A percentile compares a stretch with the other conserved stretches of the same genome.
These are phyloP conservation scores for Alectura lathami DNA, from an alignment of 2,113 vertebrate genomes.

Conservation along the genomic window DNA sequence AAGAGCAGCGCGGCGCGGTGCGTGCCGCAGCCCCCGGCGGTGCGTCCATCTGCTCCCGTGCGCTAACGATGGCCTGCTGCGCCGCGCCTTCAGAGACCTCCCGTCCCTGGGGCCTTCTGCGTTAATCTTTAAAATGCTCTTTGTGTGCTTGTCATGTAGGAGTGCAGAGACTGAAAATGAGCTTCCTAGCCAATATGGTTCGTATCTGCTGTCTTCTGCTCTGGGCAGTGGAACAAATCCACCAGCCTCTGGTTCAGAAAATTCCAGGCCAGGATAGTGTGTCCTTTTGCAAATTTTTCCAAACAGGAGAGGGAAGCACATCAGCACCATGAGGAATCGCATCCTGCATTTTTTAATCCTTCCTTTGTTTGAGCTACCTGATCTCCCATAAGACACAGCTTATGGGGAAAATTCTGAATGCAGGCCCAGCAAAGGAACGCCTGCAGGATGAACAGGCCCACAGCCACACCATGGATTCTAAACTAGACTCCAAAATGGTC, in stretches of 20 bases:
- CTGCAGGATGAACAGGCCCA: neutral
- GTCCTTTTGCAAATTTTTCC: neutral
- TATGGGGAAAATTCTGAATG: neutral
- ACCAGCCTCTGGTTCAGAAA: neutral
- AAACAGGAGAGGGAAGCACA: neutral
- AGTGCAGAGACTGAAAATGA: slow-evolving; percentile 11
- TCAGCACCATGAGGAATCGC: neutral
- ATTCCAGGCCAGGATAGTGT: neutral
- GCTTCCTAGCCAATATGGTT: neutral
- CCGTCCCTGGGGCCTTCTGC: neutral
- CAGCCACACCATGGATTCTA: too few species aligned
- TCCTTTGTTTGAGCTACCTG: neutral
- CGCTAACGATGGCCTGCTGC: neutral
- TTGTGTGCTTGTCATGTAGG: neutral
- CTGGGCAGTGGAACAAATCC: neutral
- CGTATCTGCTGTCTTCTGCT: neutral
- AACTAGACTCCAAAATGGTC: neutral
- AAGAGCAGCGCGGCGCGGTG: neutral
- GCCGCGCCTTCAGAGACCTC: neutral
- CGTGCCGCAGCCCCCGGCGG: neutral
- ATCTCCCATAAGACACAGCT: neutral
- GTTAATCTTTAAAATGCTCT: slow-evolving; percentile 57
- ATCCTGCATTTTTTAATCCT: neutral
- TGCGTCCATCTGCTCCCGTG: slow-evolving; percentile 14
- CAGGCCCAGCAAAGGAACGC: neutral